Conservation (phyloP, 2,797 vertebrate genomes). For the Hydrolagus colliei region DNA sequence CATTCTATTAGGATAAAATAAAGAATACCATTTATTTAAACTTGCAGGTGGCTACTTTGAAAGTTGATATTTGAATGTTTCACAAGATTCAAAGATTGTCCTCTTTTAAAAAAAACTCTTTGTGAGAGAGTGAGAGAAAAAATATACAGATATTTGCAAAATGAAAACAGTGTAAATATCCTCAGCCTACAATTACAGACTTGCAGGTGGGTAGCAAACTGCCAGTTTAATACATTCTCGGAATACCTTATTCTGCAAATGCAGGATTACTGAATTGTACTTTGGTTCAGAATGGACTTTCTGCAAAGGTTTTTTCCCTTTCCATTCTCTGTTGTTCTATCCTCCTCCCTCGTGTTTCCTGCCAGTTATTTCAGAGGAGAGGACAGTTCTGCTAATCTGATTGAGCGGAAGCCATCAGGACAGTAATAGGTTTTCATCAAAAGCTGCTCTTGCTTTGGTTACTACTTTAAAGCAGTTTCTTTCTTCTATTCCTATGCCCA, state of each 20-base stretch:
- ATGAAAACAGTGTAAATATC: too few relatives aligned
- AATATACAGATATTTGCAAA: not conserved
- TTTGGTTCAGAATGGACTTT: not conserved
- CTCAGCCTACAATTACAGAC: not conserved
- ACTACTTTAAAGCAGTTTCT: not conserved
- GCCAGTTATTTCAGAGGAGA: not conserved
- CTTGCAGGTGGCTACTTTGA: slow-evolving; percentile 4
- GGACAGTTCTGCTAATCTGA: slow-evolving; percentile 18
- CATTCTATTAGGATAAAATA: slow-evolving; percentile 14
- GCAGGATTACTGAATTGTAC: not conserved
- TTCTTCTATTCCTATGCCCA: not conserved
- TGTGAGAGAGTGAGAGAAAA: not conserved
- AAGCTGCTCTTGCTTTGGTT: not conserved
- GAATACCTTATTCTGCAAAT: not conserved
- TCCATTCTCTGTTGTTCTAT: not conserved
- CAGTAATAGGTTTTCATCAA: not conserved
- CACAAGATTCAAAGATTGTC: slow-evolving; percentile 15
- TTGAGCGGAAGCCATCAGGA: not conserved
- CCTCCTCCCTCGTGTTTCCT: not conserved
- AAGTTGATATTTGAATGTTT: slow-evolving; percentile 10
- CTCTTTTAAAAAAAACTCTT: not conserved
- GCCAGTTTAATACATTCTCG: not conserved
- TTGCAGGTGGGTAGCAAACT: not conserved
- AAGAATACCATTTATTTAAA: slow-evolving; percentile 23
- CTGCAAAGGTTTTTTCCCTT: not conserved